Conservation (phyloP, 2,113 vertebrate genomes). For the Notiomystis cincta region DNA sequence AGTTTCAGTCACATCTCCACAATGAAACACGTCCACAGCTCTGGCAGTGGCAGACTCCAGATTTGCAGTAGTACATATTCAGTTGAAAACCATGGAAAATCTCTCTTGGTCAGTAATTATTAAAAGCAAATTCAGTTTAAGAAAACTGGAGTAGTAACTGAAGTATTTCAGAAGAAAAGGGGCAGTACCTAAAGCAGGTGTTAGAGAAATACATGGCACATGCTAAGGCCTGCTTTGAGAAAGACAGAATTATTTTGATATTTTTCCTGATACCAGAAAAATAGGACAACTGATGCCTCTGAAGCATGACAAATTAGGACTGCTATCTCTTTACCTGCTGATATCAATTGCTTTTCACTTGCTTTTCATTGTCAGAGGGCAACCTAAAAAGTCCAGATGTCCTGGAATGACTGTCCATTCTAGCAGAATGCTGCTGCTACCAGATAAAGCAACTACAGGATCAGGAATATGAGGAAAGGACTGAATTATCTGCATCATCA, state of each 20-base stretch:
- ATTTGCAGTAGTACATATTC: neutral
- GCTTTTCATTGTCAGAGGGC: neutral
- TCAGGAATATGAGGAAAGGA: neutral
- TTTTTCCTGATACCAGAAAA: neutral
- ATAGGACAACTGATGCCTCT: neutral
- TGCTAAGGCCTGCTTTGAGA: neutral
- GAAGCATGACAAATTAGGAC: neutral
- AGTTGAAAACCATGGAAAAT: neutral
- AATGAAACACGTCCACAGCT: neutral
- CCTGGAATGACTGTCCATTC: neutral
- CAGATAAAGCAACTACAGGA: neutral
- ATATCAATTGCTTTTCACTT: neutral
- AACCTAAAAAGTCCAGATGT: neutral
- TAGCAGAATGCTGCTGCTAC: neutral
- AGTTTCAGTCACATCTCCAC: neutral
- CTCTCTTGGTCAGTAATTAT: neutral
- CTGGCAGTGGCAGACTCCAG: neutral
- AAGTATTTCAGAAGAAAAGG: neutral
- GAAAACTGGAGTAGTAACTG: neutral
- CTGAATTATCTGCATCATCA: fast-evolving
- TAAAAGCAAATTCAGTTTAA: neutral
- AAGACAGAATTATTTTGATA: neutral
- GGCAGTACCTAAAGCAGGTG: neutral
- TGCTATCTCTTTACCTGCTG: neutral
- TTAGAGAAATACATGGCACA: neutral